Evolutionary conservation across 2,797 vertebrate genomes (phyloP).

Genomic region (Antrozous pallidus): DNA sequence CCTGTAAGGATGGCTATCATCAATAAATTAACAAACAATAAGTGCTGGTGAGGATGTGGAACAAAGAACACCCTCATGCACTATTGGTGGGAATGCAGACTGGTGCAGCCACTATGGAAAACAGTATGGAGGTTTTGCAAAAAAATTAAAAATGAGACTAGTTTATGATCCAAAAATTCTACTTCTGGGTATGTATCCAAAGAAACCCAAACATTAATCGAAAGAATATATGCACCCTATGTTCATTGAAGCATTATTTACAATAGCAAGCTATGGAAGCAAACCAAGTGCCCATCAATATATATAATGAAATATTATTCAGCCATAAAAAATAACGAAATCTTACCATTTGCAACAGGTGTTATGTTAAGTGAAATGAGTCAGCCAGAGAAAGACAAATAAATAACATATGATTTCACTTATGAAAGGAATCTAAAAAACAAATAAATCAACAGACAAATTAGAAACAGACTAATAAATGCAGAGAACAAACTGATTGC

Average conservation of each 20-base stretch:
- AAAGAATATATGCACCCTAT: not conserved
- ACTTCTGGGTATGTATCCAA: not conserved
- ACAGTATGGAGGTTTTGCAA: not conserved
- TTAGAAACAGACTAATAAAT: not conserved
- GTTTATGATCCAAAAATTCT: not conserved
- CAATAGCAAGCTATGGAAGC: not conserved
- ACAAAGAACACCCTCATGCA: not conserved
- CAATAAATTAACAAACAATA: not conserved
- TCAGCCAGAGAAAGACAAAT: not conserved
- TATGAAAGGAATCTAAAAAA: not conserved
- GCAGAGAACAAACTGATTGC: not conserved
- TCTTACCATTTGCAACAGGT: not conserved
- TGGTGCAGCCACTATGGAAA: not conserved
- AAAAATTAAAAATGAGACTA: not conserved
- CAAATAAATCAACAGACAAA: not conserved
- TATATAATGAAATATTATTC: not conserved
- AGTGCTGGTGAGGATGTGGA: not conserved
- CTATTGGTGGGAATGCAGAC: not conserved
- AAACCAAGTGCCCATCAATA: not conserved
- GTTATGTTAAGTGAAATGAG: not conserved
- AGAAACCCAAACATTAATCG: not conserved
- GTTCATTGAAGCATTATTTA: not conserved
- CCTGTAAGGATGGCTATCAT: not conserved
- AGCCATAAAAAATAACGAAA: not conserved
- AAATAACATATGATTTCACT: not conserved